Evolutionary conservation across 2,888 invertebrate species (phyloP), one percentile per base, ranked within the genome.

Genomic region (Drosophila ustulata): DNA sequence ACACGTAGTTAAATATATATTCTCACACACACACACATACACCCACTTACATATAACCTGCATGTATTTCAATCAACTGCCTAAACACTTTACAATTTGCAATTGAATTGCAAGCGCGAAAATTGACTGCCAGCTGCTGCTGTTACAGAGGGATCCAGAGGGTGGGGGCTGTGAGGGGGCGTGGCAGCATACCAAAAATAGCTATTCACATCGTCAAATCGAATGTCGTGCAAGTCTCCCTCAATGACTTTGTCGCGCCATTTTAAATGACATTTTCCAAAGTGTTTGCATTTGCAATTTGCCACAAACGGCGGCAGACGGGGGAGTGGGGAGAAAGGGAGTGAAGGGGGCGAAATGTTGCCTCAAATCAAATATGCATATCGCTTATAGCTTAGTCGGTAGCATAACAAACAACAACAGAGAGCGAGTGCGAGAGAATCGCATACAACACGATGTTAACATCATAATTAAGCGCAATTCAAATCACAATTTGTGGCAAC

Each of bases 201-300:
- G 72, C 73, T 78, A 71, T 83, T 79, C 75, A 89, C 81, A 79
- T 88, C 18, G 87, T 87, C 82, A 86, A 85, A 85, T 86, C 87
- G 72, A 88, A 83, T 86, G 84, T 80, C 71, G 55, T 6, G 41
- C 49, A 57, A 50, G 49, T 61, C 55, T 45, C 37, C n/a, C 46
- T 70, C 47, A 52, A 56, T 63, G 78, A 71, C 61, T 74, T 71
- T 65, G 59, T 63, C 66, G 82, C 72, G 65, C 63, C 66, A 80
- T 71, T 86, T 80, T 71, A 13, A 82, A 87, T 82, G 78, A 80
- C 70, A 71, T 78, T 83, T 74, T 26, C 62, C 57, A 49, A 68
- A 87, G 79, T 85, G 75, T 77, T 72, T 79, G 72, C 68, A 52
- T 59, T 65, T 56, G 61, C 67, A 78, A 71, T 66, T 71, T 66